phyloP scores from a whole-genome alignment of 2,888 invertebrate species.

The Agrochola circellaris region DNA sequence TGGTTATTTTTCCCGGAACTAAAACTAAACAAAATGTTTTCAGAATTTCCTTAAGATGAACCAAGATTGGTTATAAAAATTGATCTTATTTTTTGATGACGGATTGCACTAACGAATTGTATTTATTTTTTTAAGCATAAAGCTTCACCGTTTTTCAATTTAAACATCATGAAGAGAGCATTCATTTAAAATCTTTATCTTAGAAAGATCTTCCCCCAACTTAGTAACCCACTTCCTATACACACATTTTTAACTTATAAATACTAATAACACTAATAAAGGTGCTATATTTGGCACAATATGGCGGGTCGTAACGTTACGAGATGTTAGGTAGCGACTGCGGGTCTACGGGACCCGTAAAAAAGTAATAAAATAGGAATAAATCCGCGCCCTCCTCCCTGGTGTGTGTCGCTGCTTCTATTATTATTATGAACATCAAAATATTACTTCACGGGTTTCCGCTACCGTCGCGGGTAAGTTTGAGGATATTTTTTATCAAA shows the following conservation, averaged over 20 bases:
- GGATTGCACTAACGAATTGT: not conserved
- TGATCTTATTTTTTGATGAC: not conserved
- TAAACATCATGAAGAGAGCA: not conserved
- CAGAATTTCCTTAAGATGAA: not conserved
- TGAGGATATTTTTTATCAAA: slow-evolving; percentile 69
- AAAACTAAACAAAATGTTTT: slow-evolving; percentile 8
- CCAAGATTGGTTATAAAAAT: no score
- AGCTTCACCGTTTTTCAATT: not conserved
- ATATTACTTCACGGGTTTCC: slow-evolving; percentile 80
- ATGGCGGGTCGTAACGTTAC: slow-evolving; percentile 78
- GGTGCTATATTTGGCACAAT: slow-evolving; percentile 72
- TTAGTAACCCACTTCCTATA: slow-evolving; percentile 6
- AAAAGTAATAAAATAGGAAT: slow-evolving; percentile 90
- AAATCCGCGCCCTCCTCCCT: slow-evolving; percentile 85
- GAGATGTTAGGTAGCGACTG: slow-evolving; percentile 79
- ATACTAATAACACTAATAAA: slow-evolving; percentile 73
- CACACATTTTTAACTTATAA: slow-evolving; percentile 66
- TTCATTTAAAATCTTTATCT: not conserved
- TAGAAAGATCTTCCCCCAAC: not conserved
- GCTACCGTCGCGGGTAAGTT: slow-evolving; percentile 58
- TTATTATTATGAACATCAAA: slow-evolving; percentile 88
- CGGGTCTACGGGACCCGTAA: slow-evolving; percentile 82
- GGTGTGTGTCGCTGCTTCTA: slow-evolving; percentile 81
- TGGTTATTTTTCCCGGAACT: slow-evolving; percentile 9
- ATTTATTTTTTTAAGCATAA: not conserved